A percentile compares a stretch with the other conserved stretches of the same genome.
Evolutionary conservation across 1,140 invertebrate genomes (phyloP).

Genomic region (Drosophila parabipectinata): DNA sequence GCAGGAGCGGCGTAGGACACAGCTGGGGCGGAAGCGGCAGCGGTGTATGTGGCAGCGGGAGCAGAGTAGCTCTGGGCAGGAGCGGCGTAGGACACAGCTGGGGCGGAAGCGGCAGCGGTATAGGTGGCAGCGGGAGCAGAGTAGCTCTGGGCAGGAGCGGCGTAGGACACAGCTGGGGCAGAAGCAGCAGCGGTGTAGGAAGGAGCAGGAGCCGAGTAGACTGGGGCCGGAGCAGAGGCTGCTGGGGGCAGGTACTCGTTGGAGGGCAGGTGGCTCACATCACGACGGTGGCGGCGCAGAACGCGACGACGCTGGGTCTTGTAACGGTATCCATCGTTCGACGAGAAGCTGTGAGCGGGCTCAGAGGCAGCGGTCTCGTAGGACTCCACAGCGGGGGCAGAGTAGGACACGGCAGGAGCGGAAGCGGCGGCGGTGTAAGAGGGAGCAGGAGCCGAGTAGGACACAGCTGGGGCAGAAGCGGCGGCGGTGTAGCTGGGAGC

Average conservation of each 20-base stretch:
- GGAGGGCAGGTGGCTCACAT: conserved; percentile 57
- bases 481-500: conserved; percentile 45
- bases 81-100: conserved; percentile 27
- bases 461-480: conserved; percentile 52
- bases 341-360: conserved; percentile 60
- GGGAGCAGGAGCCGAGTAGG: conserved; percentile 46
- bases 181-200: conserved; percentile 44
- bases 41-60: conserved; percentile 26
- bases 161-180: conserved; percentile 34
- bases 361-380: conserved; percentile 30
- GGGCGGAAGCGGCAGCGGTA: conserved; percentile 21
- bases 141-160: conserved; percentile 45
- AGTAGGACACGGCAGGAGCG: conserved; percentile 49
- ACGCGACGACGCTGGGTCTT: conserved; percentile 68
- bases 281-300: conserved; percentile 64
- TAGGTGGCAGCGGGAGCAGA: conserved; percentile 30
- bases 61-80: conserved; percentile 43
- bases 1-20: conserved; percentile 35
- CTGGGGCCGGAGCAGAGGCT: conserved; percentile 45
- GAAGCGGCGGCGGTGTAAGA: conserved; percentile 53
- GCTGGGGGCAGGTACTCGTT: conserved; percentile 66
- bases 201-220: conserved; percentile 39
- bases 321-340: conserved; percentile 70
- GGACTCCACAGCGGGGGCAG: conserved; percentile 20
- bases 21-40: conserved; percentile 18